Evolutionary conservation across 35 echinoderm and acorn worm species (phyloP).

Genomic region (Apostichopus californicus): DNA sequence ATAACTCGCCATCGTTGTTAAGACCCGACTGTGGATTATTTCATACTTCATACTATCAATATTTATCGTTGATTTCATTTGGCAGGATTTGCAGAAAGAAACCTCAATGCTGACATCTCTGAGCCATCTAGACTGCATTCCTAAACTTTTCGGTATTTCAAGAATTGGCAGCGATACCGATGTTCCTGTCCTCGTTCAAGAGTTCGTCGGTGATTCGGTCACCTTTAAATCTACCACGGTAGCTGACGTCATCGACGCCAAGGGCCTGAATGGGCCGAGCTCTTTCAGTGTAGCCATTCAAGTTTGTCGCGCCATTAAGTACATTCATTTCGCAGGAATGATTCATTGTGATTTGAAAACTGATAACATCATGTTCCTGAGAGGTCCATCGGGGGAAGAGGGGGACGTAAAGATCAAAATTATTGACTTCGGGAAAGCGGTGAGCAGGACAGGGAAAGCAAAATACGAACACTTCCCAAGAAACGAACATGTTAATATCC

Average conservation of each 20-base stretch:
- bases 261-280: neutral
- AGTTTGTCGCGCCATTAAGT: neutral
- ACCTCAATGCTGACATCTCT: neutral
- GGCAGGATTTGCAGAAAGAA: neutral
- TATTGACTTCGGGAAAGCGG: constrained; percentile 16
- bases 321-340: constrained; percentile 6
- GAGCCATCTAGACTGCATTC: constrained; percentile 12
- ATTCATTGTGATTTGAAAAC: constrained; percentile 4
- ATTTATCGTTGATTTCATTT: neutral
- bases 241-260: neutral
- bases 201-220: neutral
- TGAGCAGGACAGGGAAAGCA: neutral
- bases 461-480: constrained; percentile 3
- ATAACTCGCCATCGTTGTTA: too few species aligned
- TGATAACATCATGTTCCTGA: constrained; percentile 2
- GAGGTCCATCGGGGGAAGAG: neutral
- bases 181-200: constrained; percentile 10
- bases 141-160: constrained; percentile 26
- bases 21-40: too few species aligned
- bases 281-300: neutral
- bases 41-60: neutral
- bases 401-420: neutral
- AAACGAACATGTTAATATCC: neutral
- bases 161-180: neutral
- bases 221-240: neutral